These are phyloP conservation scores for Drosophila kokeensis DNA, from an alignment of 2,888 invertebrate genomes.

Conservation along the genomic window DNA sequence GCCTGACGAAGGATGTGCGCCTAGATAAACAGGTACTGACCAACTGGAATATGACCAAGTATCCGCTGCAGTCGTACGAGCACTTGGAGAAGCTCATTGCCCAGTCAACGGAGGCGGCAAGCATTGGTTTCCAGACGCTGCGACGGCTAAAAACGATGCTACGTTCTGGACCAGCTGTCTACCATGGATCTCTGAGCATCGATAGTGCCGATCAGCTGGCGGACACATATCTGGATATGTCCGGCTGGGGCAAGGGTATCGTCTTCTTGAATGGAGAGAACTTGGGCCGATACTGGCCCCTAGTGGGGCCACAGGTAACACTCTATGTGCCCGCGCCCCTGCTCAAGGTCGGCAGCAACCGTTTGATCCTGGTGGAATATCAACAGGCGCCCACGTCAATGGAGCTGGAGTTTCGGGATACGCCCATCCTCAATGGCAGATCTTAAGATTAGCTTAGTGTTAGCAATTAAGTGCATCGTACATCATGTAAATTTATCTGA, in stretches of 20 bases:
- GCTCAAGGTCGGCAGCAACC: constrained; percentile 87
- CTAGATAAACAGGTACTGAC: constrained; percentile 86
- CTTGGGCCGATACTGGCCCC: constrained; percentile 93
- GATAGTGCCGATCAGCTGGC: constrained; percentile 84
- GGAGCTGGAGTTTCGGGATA: constrained; percentile 83
- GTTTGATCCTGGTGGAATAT: constrained; percentile 87
- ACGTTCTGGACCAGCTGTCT: constrained; percentile 86
- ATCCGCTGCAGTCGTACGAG: constrained; percentile 85
- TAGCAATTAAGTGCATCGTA: constrained; percentile 23
- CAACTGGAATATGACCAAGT: constrained; percentile 89
- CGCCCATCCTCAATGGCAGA: constrained; percentile 83
- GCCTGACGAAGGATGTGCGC: constrained; percentile 87
- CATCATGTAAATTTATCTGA: constrained; percentile 55
- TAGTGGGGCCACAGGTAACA: constrained; percentile 92
- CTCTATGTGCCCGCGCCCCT: constrained; percentile 93
- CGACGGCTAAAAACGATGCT: constrained; percentile 56
- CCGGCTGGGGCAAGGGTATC: constrained; percentile 94
- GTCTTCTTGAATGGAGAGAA: constrained; percentile 94
- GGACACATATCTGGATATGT: constrained; percentile 92
- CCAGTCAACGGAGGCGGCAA: constrained; percentile 47
- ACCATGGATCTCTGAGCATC: constrained; percentile 84
- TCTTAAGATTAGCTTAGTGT: constrained; percentile 26
- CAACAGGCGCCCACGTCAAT: constrained; percentile 84
- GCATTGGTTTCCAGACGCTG: constrained; percentile 45
- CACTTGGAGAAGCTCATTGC: constrained; percentile 72